phyloP scores from a whole-genome alignment of 2,888 invertebrate species.

The Ectemnius cavifrons region DNA sequence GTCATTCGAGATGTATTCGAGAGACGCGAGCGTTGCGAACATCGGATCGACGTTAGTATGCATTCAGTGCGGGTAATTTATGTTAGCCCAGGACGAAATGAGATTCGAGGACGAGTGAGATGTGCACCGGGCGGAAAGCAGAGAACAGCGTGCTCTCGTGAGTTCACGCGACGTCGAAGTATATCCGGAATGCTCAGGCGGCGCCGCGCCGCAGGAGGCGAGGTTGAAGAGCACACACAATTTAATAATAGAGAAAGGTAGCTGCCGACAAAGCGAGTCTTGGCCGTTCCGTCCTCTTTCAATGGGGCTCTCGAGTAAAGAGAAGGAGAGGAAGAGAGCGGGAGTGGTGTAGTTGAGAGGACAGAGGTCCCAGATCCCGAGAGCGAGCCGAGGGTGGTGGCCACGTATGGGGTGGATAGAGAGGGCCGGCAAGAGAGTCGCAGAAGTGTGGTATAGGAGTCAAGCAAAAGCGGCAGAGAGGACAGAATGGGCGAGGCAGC shows the following conservation, averaged over 20 bases:
- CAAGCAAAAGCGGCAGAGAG: slow-evolving; percentile 19
- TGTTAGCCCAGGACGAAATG: too few relatives aligned
- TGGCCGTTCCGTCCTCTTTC: slow-evolving; percentile 51
- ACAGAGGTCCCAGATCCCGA: slow-evolving; percentile 7
- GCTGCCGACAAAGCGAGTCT: slow-evolving; percentile 64
- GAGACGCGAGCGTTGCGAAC: too few relatives aligned
- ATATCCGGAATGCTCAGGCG: too few relatives aligned
- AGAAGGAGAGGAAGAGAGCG: slow-evolving; percentile 16
- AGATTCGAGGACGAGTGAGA: too few relatives aligned
- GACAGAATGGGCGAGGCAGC: slow-evolving; percentile 55
- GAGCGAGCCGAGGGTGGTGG: slow-evolving; percentile 23
- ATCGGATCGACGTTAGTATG: too few relatives aligned
- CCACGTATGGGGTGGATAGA: slow-evolving; percentile 1
- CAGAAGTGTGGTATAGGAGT: slow-evolving; percentile 11
- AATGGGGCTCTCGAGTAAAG: slow-evolving; percentile 29
- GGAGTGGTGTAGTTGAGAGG: not conserved
- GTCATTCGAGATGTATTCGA: too few relatives aligned
- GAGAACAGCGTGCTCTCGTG: too few relatives aligned
- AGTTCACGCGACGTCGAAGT: too few relatives aligned
- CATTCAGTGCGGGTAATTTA: too few relatives aligned
- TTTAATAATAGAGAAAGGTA: slow-evolving; percentile 69
- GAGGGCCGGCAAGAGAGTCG: slow-evolving; percentile 26
- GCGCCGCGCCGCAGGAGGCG: slow-evolving; percentile 35
- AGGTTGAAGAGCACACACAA: slow-evolving; percentile 61
- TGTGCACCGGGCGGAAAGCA: too few relatives aligned